A percentile compares a stretch with the other conserved stretches of the same genome.
These are phyloP conservation scores for Tortrix viridana DNA, from an alignment of 2,888 invertebrate genomes.

Conservation along the genomic window DNA sequence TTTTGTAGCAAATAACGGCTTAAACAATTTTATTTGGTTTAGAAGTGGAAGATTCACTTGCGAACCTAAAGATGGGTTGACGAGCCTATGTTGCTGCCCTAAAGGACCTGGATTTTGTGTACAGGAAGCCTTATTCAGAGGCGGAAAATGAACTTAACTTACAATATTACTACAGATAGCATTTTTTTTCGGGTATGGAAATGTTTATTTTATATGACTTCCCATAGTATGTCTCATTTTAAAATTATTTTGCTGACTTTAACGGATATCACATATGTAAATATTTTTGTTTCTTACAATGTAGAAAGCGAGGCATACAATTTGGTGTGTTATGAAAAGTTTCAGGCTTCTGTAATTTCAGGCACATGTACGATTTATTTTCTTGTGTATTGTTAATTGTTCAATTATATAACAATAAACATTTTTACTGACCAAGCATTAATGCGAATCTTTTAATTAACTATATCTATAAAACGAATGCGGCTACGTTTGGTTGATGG, in stretches of 20 bases:
- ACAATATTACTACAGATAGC: too few species aligned
- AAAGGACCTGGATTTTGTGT: slow-evolving; percentile 61
- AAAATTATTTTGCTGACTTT: slow-evolving; percentile 4
- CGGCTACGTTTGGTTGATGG: too few species aligned
- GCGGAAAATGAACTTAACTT: too few species aligned
- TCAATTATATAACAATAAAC: neutral
- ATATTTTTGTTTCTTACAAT: slow-evolving; percentile 10
- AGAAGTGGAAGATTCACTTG: slow-evolving; percentile 65
- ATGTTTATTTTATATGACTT: too few species aligned
- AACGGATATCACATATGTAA: too few species aligned
- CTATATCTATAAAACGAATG: too few species aligned
- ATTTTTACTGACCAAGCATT: too few species aligned
- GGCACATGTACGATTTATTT: neutral
- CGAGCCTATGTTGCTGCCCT: slow-evolving; percentile 51
- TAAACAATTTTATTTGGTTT: neutral
- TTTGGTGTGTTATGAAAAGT: slow-evolving; percentile 8
- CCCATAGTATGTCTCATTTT: neutral
- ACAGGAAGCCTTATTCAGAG: slow-evolving; percentile 48
- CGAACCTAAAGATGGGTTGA: slow-evolving; percentile 61
- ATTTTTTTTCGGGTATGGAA: too few species aligned
- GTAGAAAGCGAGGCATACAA: slow-evolving; percentile 19
- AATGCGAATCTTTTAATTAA: too few species aligned
- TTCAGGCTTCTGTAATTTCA: neutral
- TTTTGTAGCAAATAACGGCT: neutral
- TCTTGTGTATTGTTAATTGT: neutral